Conservation (phyloP, 1,140 invertebrate genomes). For the Cydia splendana region DNA sequence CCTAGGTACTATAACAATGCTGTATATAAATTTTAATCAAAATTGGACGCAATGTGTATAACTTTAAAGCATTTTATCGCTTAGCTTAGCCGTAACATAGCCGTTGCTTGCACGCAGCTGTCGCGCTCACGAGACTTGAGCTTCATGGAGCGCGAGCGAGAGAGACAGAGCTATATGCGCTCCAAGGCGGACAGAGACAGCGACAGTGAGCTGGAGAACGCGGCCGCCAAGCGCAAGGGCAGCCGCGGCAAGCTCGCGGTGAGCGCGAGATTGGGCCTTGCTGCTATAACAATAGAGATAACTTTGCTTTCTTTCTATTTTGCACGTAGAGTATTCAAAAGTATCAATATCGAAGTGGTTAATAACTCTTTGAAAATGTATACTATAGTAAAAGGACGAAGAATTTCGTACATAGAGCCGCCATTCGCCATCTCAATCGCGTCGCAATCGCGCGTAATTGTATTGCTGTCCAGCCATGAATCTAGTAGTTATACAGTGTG, state of each 20-base stretch:
- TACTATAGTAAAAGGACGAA: background rate
- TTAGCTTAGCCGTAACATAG: slow-evolving; percentile 52
- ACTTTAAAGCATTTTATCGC: slow-evolving; percentile 12
- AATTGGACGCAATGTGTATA: background rate
- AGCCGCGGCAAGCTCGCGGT: slow-evolving; percentile 79
- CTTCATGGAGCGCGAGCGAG: slow-evolving; percentile 73
- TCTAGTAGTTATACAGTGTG: too few relatives aligned
- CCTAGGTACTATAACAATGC: background rate
- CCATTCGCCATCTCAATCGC: too few relatives aligned
- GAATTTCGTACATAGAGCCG: too few relatives aligned
- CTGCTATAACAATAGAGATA: slow-evolving; percentile 46
- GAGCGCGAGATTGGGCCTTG: slow-evolving; percentile 53
- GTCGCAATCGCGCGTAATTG: too few relatives aligned
- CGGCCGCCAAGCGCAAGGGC: slow-evolving; percentile 78
- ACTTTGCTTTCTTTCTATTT: background rate
- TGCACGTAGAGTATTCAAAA: background rate
- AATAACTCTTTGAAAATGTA: background rate
- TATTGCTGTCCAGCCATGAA: too few relatives aligned
- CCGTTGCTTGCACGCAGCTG: slow-evolving; percentile 68
- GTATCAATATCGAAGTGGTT: background rate
- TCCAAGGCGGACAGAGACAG: slow-evolving; percentile 77
- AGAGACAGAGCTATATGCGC: slow-evolving; percentile 74
- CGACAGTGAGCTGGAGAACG: slow-evolving; percentile 81
- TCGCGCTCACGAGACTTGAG: slow-evolving; percentile 70
- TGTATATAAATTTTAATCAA: background rate